Evolutionary conservation across 1,140 invertebrate genomes (phyloP), one percentile per base, ranked within the genome.

Genomic region (Drosophila parabipectinata): DNA sequence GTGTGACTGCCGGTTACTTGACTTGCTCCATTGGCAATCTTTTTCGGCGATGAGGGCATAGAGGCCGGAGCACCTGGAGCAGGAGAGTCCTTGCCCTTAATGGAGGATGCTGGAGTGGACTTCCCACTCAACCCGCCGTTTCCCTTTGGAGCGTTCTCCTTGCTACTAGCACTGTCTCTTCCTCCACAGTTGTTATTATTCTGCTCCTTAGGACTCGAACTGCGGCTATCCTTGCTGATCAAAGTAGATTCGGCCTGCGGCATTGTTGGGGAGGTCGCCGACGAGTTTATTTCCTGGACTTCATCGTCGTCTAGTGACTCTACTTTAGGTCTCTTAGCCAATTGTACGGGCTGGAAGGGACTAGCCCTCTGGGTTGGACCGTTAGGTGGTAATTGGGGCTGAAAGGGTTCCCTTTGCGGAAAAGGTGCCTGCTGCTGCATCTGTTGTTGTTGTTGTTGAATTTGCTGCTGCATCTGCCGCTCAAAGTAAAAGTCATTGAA

Each of bases 401-500:
- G 83, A 47, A 85, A 85, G 3, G 82, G 82, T 52, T 85, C 82
- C 15, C 82, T 47, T 24, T 82, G 83, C 6, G 74, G 55, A 77
- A 87, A 12, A 67, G 82, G 1, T 44, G 52, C 30, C 28, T 64
- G 69, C 44, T 68, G 73, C 6, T 75, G 73, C 44, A 37, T 34
- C 12, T 55, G 72, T 14, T 82, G 79, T 28, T 79, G 80, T 28
- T 79, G 80, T 47, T 90, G 85, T 24, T 81, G 85, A 48, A 79
- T 47, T 12, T 90, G 83, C 12, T 79, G 82, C 44, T 79, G 83
- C 14, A 28, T 28, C 26, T 81, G 75, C 0, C 85, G 71, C 37
- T 90, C 85, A n/a, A 83, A 83, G 15, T 90, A 89, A 12, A 73
- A 89, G 48, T 90, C 85, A 52, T 85, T 90, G 12, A 79, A 84